Evolutionary conservation across 2,888 invertebrate genomes (phyloP).

Genomic region (Drosophila putrida): DNA sequence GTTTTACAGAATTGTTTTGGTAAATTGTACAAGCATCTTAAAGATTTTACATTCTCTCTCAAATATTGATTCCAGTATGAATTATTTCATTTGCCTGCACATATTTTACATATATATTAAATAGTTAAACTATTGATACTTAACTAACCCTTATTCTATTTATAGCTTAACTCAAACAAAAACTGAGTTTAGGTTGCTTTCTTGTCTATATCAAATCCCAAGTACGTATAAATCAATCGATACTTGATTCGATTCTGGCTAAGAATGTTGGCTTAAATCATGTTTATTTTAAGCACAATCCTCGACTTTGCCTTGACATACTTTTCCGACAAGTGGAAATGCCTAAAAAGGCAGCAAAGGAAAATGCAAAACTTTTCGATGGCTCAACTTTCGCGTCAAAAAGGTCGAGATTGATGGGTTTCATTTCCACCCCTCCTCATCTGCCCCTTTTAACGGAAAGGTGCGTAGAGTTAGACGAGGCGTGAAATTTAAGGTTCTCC

Average conservation of each 20-base stretch:
- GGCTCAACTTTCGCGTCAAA: constrained; percentile 31
- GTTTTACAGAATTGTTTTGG: neutral
- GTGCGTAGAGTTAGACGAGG: constrained; percentile 19
- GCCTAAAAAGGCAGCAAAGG: constrained; percentile 14
- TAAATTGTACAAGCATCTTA: too few relatives aligned
- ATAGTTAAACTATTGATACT: neutral
- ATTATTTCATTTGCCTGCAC: too few relatives aligned
- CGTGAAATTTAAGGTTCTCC: constrained; percentile 27
- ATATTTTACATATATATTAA: too few relatives aligned
- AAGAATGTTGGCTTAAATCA: constrained; percentile 38
- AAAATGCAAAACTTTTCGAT: constrained; percentile 41
- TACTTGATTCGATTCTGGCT: constrained; percentile 11
- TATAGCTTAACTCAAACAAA: neutral
- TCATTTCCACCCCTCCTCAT: neutral
- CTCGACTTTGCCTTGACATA: constrained; percentile 64
- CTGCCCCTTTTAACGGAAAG: constrained; percentile 1
- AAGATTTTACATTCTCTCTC: too few relatives aligned
- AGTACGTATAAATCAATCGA: constrained; percentile 25
- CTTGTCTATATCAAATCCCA: neutral
- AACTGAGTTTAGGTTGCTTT: neutral
- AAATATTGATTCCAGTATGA: too few relatives aligned
- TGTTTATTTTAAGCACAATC: constrained; percentile 60
- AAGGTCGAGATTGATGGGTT: constrained; percentile 56
- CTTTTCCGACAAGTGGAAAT: constrained; percentile 26
- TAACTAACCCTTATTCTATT: neutral